phyloP scores from a whole-genome alignment of 2,113 vertebrate genomes.

The Rhynchopsitta pachyrhyncha region DNA sequence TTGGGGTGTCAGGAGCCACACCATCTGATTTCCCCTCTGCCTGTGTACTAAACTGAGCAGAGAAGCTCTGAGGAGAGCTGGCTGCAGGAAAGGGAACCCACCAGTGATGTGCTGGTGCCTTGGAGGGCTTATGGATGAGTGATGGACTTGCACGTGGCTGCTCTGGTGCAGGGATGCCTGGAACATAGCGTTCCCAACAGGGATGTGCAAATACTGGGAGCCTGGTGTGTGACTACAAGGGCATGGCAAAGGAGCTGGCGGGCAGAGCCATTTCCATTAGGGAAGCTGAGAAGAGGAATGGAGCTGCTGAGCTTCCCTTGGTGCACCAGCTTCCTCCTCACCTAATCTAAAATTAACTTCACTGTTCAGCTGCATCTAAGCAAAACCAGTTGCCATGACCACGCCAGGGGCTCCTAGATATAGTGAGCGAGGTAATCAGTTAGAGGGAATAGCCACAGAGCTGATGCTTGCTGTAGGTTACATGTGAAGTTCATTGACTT shows the following conservation, averaged over 20 bases:
- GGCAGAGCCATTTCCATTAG: background rate
- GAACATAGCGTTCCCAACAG: background rate
- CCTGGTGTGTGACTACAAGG: background rate
- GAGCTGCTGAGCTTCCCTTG: conserved; percentile 7
- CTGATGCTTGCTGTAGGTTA: conserved; percentile 52
- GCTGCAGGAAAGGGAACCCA: background rate
- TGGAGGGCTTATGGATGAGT: background rate
- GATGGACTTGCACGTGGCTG: rapidly evolving
- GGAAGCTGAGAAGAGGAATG: background rate
- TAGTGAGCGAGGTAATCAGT: conserved; percentile 44
- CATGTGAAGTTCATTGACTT: conserved; percentile 57
- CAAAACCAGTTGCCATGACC: conserved; percentile 73
- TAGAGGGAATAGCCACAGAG: conserved; percentile 37
- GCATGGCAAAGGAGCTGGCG: background rate
- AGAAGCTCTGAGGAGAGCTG: background rate
- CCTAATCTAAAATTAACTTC: conserved; percentile 70
- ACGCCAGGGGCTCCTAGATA: conserved; percentile 59
- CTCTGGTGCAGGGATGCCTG: background rate
- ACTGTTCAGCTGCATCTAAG: conserved; percentile 63
- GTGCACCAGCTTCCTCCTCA: conserved; percentile 54
- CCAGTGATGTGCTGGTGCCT: background rate
- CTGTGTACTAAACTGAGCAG: rapidly evolving
- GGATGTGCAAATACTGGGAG: background rate
- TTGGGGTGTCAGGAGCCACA: background rate
- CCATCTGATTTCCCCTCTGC: background rate